Base-by-base conservation (phyloP, 2,113 vertebrate species). In the Pipra filicauda region DNA sequence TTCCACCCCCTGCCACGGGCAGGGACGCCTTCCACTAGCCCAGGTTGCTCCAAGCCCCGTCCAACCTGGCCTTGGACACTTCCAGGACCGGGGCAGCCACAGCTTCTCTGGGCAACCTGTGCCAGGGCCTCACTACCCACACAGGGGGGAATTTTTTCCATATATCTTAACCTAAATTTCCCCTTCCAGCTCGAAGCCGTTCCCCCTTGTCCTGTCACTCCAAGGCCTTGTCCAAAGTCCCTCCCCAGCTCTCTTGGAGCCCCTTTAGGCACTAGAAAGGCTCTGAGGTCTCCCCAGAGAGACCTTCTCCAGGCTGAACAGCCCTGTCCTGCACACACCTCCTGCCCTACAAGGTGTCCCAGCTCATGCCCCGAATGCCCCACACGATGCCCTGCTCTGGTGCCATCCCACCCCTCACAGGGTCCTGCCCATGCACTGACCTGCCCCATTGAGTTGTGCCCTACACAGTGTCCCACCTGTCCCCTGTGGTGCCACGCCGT, bases 51-150 rank as follows among this genome's bases (percentile, higher is more conserved):
- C 49, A 27, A 51, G 49, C 49, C 49, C 26, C 15, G 26, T 51
- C 26, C 49, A 51, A 8, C 49, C 26, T 27, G 49, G 26, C 26
- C 49, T 27, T 15, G 49, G 15, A 27, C 49, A 27, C 49, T 51
- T 51, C 49, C 49, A 27, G 49, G 49, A 24, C 15, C 26, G 49
- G 49, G 49, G 14, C 49, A 51, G 49, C 49, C 24, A 15, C 51
- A 52, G 51, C 26, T 51, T 51, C 49, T 51, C 24, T 51, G 49
- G 49, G 49, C 49, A 51, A 27, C 49, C 26, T 15, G 49, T 66
- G 59, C 51, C 57, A 49, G 41, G 33, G 24, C 14, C 31, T 74
- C 0, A 0, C 27, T 23, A 24, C 23, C 23, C 27, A 24, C 28
- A 9, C 23, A n/a, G 16, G 17, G 33, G 7, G 23, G 43, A 51